These are phyloP conservation scores for Drosophila baimaii DNA, from an alignment of 1,140 invertebrate species.

Conservation along the genomic window DNA sequence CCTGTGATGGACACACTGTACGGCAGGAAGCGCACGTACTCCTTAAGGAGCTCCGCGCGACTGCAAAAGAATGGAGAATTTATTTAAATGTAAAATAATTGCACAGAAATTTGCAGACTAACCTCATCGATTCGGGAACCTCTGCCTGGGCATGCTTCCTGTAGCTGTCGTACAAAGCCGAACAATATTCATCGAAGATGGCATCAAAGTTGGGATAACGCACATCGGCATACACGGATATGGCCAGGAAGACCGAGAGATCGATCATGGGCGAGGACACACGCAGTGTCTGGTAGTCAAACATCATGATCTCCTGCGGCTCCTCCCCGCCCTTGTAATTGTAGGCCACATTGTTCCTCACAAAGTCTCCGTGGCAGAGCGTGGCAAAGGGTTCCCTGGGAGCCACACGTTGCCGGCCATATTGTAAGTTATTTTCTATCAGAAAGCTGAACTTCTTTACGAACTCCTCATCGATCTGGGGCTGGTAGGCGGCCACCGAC, in stretches of 20 bases:
- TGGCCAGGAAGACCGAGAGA: slow-evolving; percentile 62
- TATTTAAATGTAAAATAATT: background rate
- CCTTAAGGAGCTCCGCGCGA: slow-evolving; percentile 56
- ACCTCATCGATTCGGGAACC: slow-evolving; percentile 69
- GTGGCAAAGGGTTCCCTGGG: slow-evolving; percentile 68
- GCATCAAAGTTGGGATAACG: slow-evolving; percentile 63
- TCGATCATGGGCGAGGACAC: slow-evolving; percentile 80
- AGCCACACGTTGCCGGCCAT: slow-evolving; percentile 52
- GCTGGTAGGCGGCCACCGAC: slow-evolving; percentile 43
- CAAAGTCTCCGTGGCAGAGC: slow-evolving; percentile 77
- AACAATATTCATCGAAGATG: slow-evolving; percentile 73
- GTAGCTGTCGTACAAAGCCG: slow-evolving; percentile 52
- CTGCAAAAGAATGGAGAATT: slow-evolving; percentile 15
- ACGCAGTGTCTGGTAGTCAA: slow-evolving; percentile 80
- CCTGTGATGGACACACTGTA: slow-evolving; percentile 47
- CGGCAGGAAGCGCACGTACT: slow-evolving; percentile 71
- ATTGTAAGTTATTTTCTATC: too few relatives aligned
- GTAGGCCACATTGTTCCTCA: slow-evolving; percentile 79
- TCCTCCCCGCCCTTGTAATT: slow-evolving; percentile 50
- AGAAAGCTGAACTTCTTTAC: slow-evolving; percentile 39
- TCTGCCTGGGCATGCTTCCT: slow-evolving; percentile 16
- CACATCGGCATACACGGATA: slow-evolving; percentile 66
- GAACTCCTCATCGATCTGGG: slow-evolving; percentile 64
- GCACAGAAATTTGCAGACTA: background rate
- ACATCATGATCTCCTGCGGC: slow-evolving; percentile 76